Base-by-base conservation (phyloP, 1,140 invertebrate genomes). In the Drosophila pallidifrons region DNA sequence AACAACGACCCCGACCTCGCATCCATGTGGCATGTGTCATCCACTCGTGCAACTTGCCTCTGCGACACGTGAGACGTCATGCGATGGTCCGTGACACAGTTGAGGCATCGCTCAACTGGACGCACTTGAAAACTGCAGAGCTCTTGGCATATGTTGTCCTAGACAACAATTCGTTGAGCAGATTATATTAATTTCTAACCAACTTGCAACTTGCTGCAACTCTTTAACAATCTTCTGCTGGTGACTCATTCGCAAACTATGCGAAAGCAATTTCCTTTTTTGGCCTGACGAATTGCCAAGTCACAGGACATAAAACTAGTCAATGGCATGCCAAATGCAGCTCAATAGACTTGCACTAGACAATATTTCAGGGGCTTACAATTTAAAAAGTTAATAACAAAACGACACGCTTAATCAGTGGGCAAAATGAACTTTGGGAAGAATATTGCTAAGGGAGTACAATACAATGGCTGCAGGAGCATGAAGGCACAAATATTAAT, bases 391-490 rank as follows among this genome's bases (percentile, higher is more conserved):
- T 89, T 88, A 88, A 83, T 88, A 81, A 82, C 71, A 71, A 81
- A 79, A 54, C 81, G 85, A 89, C 85, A 89, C 85, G 85, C 63
- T 85, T 85, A 85, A 89, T 89, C 85, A 89, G 85, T 78, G 46
- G 49, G 52, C 43, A 3, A 83, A 89, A 88, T 28, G 25, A 59
- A 43, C 32, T 32, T n/a, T 67, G 52, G 57, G 32, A 7, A 38
- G 35, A 10, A 25, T 25, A 25, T 25, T 25, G 20, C 4, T 25
- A 3, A 25, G 3, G 20, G 20, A 25, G 3, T 25, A 25, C 20
- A 76, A 57, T 61, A 88, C 76, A 82, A 86, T 78, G 63, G 59
- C 25, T n/a, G 28, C 35, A n/a, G 60, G 51, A 45, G 25, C 45
- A 47, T 13, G 8, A 15, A 38, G 52, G 65, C 57, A 57, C 57